These are phyloP conservation scores for Trochalopteron elliotii DNA, from an alignment of 2,113 vertebrate species.

Conservation along the genomic window DNA sequence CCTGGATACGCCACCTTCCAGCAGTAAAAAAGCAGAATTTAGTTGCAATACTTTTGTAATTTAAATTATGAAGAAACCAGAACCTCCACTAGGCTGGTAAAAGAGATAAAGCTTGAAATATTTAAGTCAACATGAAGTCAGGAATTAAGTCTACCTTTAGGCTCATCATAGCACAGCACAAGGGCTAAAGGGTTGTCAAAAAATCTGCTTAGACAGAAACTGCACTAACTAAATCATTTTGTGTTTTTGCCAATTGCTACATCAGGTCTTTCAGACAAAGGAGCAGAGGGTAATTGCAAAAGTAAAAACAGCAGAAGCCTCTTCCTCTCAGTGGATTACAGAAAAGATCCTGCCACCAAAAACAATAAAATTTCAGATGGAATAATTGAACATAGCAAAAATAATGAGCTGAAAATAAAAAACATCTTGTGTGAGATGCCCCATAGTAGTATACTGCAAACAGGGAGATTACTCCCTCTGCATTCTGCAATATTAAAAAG, in stretches of 20 bases:
- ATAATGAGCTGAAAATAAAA: not conserved
- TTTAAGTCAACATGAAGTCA: not conserved
- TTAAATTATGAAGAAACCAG: not conserved
- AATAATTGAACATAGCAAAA: not conserved
- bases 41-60: not conserved
- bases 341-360: not conserved
- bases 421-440: not conserved
- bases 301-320: not conserved
- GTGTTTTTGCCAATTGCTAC: not conserved
- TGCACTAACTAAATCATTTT: not conserved
- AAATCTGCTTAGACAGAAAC: not conserved
- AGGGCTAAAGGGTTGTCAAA: not conserved
- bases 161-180: not conserved
- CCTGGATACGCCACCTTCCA: not conserved
- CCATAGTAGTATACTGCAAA: not conserved
- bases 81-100: not conserved
- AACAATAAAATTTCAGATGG: not conserved
- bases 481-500: not conserved
- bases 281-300: not conserved
- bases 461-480: not conserved
- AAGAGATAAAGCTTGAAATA: not conserved
- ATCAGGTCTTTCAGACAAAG: not conserved
- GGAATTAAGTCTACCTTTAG: not conserved
- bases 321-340: not conserved
- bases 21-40: not conserved